Base-by-base conservation (phyloP, 2,113 vertebrate species). In the Thryonomys swinderianus region DNA sequence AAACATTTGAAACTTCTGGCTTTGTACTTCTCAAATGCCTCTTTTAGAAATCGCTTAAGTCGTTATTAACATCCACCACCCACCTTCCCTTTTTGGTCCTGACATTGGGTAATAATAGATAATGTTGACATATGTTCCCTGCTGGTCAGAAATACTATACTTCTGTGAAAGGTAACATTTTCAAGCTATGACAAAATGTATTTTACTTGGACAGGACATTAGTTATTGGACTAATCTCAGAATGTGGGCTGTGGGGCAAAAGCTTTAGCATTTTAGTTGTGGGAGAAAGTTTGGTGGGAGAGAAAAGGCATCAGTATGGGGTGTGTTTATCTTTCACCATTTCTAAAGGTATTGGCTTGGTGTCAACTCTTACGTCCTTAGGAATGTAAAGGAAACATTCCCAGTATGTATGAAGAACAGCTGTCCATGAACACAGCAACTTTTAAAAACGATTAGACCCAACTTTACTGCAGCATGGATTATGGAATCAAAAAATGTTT, bases 161-260 rank as follows among this genome's bases (percentile, higher is more conserved):
- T 99, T 99, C 99, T 99, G 98, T 97, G 98, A 99, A 99, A 99
- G 99, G 99, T 99, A 99, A 99, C 99, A 99, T 99, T 99, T 99
- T 99, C 99, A 98, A 99, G 98, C 98, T 98, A 99, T 99, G 99
- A 99, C 99, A 99, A 99, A 99, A 99, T 99, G 98, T 99, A 99
- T 99, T 99, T 99, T 99, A 98, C 98, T 99, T 99, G 99, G 99
- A 99, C 96, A 97, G 96, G 97, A 97, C 98, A 95, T 98, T 98
- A 98, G 98, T 98, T 99, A 98, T 98, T 98, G 99, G 99, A 99
- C 99, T 99, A 99, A 99, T 99, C 98, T 98, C 98, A 98, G 98
- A 98, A 98, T 98, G 98, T 98, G 98, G 98, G 98, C 98, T 98
- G 99, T 99, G 98, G 98, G 99, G 98, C 98, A 98, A 98, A 98